Percentiles rank a stretch among this genome's conserved stretches.
These are phyloP conservation scores for Botrylloides violaceus DNA, from an alignment of 23 tunicate genomes.

Conservation along the genomic window DNA sequence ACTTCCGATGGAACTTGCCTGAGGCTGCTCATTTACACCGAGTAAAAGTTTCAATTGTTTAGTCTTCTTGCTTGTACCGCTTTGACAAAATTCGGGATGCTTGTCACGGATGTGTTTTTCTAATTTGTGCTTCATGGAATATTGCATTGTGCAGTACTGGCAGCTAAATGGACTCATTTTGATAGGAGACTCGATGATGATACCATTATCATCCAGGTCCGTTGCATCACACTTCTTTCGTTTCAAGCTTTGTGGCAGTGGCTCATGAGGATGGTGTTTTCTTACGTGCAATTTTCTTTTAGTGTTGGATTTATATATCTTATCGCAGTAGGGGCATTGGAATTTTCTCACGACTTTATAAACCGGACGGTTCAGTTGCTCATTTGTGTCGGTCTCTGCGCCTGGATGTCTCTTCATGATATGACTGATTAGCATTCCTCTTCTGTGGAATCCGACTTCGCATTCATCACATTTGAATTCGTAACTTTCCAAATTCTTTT, in stretches of 20 bases:
- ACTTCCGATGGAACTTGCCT: neutral
- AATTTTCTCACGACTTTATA: conserved; percentile 25
- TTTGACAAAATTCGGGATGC: conserved; percentile 12
- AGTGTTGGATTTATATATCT: conserved; percentile 50
- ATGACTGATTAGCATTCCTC: conserved; percentile 83
- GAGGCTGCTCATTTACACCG: neutral
- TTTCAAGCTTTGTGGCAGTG: conserved; percentile 29
- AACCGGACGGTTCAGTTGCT: conserved; percentile 34
- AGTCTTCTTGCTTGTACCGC: neutral
- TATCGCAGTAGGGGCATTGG: conserved; percentile 60
- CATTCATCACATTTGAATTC: conserved; percentile 50
- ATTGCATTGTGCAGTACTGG: conserved; percentile 58
- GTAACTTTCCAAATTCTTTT: conserved; percentile 12
- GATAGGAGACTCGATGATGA: conserved; percentile 1
- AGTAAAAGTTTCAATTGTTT: neutral
- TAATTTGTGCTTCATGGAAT: conserved; percentile 38
- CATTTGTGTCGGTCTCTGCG: conserved; percentile 18
- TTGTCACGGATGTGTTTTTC: conserved; percentile 31
- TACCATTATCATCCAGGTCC: neutral
- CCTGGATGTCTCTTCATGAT: conserved; percentile 61
- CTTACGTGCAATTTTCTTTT: conserved; percentile 45
- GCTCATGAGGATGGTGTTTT: conserved; percentile 58
- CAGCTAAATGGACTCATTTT: conserved; percentile 24
- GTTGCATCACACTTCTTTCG: neutral
- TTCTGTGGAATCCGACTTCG: conserved; percentile 43